These are phyloP conservation scores for Ptychobarbus kaznakovi DNA, from an alignment of 2,797 vertebrate genomes.

Conservation along the genomic window DNA sequence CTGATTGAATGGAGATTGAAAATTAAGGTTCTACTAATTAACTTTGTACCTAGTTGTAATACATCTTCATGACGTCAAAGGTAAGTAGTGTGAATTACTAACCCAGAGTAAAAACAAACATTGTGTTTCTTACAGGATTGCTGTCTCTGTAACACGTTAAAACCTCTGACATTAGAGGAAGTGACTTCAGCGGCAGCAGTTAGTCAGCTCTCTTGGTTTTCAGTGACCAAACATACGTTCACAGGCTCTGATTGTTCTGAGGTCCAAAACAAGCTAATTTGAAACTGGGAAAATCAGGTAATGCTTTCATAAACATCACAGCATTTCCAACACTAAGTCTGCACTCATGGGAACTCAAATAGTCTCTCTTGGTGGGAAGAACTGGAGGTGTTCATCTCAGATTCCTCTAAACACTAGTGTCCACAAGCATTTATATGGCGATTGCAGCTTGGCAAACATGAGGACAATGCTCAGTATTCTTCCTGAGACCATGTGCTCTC, in stretches of 20 bases:
- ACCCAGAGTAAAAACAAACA: neutral
- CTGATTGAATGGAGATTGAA: neutral
- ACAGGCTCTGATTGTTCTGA: constrained; percentile 68
- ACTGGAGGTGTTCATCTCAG: constrained; percentile 57
- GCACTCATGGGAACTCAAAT: constrained; percentile 46
- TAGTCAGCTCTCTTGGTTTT: constrained; percentile 59
- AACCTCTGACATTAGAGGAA: constrained; percentile 53
- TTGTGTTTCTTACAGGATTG: neutral
- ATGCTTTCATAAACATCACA: constrained; percentile 58
- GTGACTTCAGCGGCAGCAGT: constrained; percentile 72
- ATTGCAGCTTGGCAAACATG: constrained; percentile 26
- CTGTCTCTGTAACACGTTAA: constrained; percentile 22
- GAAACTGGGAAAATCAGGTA: constrained; percentile 52
- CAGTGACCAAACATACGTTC: constrained; percentile 47
- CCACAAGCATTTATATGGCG: constrained; percentile 24
- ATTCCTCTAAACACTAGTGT: constrained; percentile 34
- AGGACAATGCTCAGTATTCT: constrained; percentile 68
- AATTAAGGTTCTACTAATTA: neutral
- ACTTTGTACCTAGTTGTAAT: neutral
- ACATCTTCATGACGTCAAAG: neutral
- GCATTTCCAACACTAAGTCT: constrained; percentile 34
- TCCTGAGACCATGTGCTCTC: constrained; percentile 73
- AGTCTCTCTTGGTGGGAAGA: constrained; percentile 53
- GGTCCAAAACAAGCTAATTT: constrained; percentile 65
- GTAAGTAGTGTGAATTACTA: neutral